A percentile compares a stretch with the other conserved stretches of the same genome.
These are phyloP conservation scores for Clusia tigrina DNA, from an alignment of 2,888 invertebrate species.

Conservation along the genomic window DNA sequence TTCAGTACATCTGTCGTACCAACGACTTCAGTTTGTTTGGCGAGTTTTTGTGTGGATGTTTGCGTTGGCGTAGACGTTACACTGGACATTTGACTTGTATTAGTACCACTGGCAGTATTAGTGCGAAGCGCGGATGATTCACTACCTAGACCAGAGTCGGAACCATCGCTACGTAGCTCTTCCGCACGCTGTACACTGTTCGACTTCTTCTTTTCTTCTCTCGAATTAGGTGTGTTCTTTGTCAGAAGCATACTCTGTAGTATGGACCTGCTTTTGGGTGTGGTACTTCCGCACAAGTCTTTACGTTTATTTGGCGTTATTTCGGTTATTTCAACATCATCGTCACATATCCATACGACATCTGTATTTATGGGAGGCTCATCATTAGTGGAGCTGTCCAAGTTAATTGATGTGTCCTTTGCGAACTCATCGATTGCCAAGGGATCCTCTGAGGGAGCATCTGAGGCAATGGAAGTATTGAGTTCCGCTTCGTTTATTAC, in stretches of 20 bases:
- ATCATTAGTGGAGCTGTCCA: conserved; percentile 40
- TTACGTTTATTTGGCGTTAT: neutral
- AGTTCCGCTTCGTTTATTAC: conserved; percentile 52
- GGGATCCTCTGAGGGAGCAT: conserved; percentile 61
- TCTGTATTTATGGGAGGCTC: conserved; percentile 45
- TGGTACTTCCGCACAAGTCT: neutral
- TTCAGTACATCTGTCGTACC: conserved; percentile 20
- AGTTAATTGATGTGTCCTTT: conserved; percentile 33
- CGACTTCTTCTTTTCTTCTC: neutral
- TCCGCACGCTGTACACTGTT: conserved; percentile 36
- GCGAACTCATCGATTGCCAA: conserved; percentile 61
- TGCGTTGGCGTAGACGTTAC: conserved; percentile 17
- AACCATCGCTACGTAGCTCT: conserved; percentile 73
- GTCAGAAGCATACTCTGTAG: neutral
- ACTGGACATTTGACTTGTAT: conserved; percentile 38
- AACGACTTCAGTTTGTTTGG: conserved; percentile 1
- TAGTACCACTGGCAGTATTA: conserved; percentile 34
- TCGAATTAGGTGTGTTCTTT: neutral
- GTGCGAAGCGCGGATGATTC: conserved; percentile 67
- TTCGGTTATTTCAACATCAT: conserved; percentile 7
- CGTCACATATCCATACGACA: conserved; percentile 45
- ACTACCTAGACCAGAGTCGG: conserved; percentile 83
- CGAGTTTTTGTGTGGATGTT: neutral
- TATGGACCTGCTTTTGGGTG: conserved; percentile 5
- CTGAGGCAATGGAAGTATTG: conserved; percentile 53